phyloP scores from a whole-genome alignment of 2,113 vertebrate genomes.

The Aegypius monachus region DNA sequence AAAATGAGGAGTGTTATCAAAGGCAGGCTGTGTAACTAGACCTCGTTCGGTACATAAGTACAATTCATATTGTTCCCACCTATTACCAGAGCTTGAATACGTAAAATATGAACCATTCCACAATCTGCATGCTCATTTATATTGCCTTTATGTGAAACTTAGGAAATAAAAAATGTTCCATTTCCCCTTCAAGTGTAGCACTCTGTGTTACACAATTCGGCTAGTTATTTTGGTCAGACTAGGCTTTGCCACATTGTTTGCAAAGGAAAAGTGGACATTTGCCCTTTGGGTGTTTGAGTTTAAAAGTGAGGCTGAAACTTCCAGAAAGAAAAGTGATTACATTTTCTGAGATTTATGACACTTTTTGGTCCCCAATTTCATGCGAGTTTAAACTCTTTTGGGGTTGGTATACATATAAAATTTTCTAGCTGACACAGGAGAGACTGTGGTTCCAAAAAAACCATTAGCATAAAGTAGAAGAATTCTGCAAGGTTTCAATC shows the following conservation, averaged over 20 bases:
- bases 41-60: background rate
- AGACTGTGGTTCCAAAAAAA: background rate
- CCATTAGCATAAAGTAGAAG: background rate
- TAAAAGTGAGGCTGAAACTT: background rate
- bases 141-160: conserved; percentile 57
- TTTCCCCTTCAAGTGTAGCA: conserved; percentile 48
- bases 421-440: background rate
- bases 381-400: background rate
- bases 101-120: conserved; percentile 69
- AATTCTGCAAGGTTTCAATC: background rate
- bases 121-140: conserved; percentile 64
- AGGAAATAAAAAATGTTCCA: conserved; percentile 66
- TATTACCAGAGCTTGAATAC: conserved; percentile 47
- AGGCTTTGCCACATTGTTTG: background rate
- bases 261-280: background rate
- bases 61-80: conserved; percentile 66
- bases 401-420: background rate
- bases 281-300: background rate
- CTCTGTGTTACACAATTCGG: background rate
- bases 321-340: background rate
- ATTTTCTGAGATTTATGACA: background rate
- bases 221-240: background rate
- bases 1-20: conserved; percentile 71
- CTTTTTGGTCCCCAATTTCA: background rate
- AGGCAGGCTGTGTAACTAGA: conserved; percentile 8